Conservation (phyloP, 1,140 invertebrate genomes). For the Bradynema listronoti region DNA sequence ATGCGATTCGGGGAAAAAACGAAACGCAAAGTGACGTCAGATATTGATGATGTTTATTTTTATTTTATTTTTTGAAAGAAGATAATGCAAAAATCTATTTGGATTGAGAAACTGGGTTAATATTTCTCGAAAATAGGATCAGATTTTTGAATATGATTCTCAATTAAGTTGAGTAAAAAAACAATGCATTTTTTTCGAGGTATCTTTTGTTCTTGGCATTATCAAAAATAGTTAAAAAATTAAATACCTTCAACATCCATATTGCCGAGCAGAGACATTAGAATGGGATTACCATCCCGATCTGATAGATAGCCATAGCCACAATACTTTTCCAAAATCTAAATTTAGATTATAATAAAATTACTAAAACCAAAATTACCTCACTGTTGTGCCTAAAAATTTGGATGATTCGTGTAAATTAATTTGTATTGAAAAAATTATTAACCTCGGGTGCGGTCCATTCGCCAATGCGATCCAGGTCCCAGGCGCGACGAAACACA, state of each 20-base stretch:
- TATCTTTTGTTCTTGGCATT: too few relatives aligned
- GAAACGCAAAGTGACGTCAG: too few relatives aligned
- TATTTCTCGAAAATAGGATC: too few relatives aligned
- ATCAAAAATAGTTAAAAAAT: too few relatives aligned
- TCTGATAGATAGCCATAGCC: constrained; percentile 55
- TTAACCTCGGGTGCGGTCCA: constrained; percentile 54
- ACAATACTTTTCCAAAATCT: constrained; percentile 58
- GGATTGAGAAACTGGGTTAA: too few relatives aligned
- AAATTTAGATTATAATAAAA: constrained; percentile 18
- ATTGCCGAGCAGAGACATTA: constrained; percentile 57
- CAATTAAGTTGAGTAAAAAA: too few relatives aligned
- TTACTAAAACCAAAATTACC: constrained; percentile 7
- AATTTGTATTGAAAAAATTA: constrained; percentile 14
- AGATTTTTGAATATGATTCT: too few relatives aligned
- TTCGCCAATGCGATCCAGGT: constrained; percentile 48
- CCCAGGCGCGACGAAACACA: constrained; percentile 53
- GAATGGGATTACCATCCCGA: constrained; percentile 56
- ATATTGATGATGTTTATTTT: too few relatives aligned
- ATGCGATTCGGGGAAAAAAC: too few relatives aligned
- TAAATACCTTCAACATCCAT: constrained; percentile 54
- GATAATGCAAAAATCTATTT: too few relatives aligned
- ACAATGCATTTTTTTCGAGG: too few relatives aligned
- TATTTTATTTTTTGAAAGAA: too few relatives aligned
- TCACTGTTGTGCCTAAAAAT: constrained; percentile 23
- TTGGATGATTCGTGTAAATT: constrained; percentile 4